A percentile compares a stretch with the other conserved stretches of the same genome.
phyloP scores from a whole-genome alignment of 2,797 vertebrate species.

The Agapornis canus region DNA sequence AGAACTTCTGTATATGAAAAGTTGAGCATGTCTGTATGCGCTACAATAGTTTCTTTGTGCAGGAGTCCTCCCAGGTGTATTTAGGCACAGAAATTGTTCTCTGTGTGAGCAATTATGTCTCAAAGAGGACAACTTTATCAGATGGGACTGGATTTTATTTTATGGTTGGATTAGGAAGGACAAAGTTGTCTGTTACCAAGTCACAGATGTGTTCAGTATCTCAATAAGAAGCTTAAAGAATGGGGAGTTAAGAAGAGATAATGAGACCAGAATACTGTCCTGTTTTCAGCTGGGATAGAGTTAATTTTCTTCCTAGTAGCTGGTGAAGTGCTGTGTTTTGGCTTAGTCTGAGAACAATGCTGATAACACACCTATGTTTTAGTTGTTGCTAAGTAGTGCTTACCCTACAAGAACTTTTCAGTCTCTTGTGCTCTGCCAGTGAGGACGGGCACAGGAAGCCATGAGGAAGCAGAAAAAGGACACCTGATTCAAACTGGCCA shows the following conservation, averaged over 20 bases:
- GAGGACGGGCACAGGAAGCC: not conserved
- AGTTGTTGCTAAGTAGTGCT: not conserved
- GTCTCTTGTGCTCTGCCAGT: not conserved
- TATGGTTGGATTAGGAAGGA: not conserved
- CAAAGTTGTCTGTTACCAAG: not conserved
- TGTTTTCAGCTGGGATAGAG: not conserved
- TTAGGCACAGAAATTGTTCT: not conserved
- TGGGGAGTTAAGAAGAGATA: not conserved
- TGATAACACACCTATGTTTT: not conserved
- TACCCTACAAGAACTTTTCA: not conserved
- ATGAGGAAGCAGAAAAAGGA: not conserved
- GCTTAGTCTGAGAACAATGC: not conserved
- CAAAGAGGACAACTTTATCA: not conserved
- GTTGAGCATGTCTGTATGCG: fast-evolving
- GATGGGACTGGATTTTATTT: not conserved
- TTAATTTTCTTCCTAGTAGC: not conserved
- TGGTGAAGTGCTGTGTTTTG: not conserved
- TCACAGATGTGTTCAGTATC: not conserved
- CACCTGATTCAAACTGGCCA: not conserved
- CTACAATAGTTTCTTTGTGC: not conserved
- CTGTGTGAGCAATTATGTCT: fast-evolving
- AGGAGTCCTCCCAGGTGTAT: not conserved
- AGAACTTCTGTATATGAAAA: not conserved
- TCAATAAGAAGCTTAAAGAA: not conserved
- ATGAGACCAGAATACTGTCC: not conserved